Base-by-base conservation (phyloP, 2,113 vertebrate species). In the Bujurquina vittata region DNA sequence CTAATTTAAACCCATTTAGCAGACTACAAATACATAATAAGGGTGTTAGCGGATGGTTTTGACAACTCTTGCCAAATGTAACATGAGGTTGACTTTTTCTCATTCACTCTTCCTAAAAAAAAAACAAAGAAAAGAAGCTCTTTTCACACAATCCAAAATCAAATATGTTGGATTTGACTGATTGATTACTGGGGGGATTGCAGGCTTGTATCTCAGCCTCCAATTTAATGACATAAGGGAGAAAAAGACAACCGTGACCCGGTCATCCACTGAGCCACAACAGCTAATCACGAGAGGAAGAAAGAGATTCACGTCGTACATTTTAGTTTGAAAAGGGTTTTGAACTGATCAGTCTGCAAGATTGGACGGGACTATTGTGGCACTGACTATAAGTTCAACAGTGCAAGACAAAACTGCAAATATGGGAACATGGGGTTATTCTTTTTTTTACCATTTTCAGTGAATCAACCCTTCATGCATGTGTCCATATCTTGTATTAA, bases 1-100 rank as follows among this genome's bases (percentile, higher is more conserved):
- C 76, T 84, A 40, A 22, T 75, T 84, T 61, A 80, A 82, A 43
- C 23, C 37, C 18, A 26, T 65, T 84, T 49, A 58, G 75, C 49
- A 46, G 2, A 0, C 29, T 37, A 35, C 55, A 15, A 65, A 46
- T 29, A 31, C 63, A 61, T 46, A 69, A 14, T 10, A 46, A 15
- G 33, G 43, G 3, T 7, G 33, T 49, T n/a, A 29, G n/a, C 26
- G 40, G 37, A 17, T 55, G 12, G 5, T 79, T 14, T 17, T 76
- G 76, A 10, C 35, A 54, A 49, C n/a, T 59, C 10, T 67, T 14
- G 22, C 43, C 26, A 84, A 65, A 74, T 63, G 20, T 55, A 31
- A 67, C 33, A 17, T n/a, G 69, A 2, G 43, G 52, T 6, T n/a
- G 43, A 52, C 29, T 46, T 54, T 8, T 65, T 52, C 35, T 57